phyloP scores from a whole-genome alignment of 2,113 vertebrate genomes.

The Salvelinus alpinus region DNA sequence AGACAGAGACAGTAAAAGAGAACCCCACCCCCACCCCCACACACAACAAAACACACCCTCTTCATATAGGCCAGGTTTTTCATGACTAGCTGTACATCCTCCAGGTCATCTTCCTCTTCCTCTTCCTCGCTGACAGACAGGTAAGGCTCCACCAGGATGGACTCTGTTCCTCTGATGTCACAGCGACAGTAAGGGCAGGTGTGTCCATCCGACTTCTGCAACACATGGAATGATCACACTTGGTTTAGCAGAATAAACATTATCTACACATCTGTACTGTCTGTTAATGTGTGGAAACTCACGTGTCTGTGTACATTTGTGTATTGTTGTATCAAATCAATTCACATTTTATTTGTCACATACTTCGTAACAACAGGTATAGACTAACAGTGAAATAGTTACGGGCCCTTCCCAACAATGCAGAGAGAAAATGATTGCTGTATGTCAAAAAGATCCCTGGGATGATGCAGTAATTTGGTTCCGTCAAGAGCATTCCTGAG shows the following conservation, averaged over 20 bases:
- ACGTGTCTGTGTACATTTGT: neutral
- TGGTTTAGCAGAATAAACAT: too few species aligned
- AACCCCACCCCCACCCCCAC: too few species aligned
- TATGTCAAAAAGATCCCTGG: neutral
- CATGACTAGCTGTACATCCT: slow-evolving; percentile 73
- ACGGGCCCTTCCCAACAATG: too few species aligned
- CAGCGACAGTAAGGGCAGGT: slow-evolving; percentile 87
- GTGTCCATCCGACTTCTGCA: slow-evolving; percentile 75
- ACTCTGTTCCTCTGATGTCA: slow-evolving; percentile 77
- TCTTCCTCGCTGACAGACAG: neutral
- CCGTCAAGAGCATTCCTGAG: neutral
- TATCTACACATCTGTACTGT: neutral
- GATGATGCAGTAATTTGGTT: neutral
- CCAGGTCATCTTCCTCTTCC: slow-evolving; percentile 69
- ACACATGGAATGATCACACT: neutral
- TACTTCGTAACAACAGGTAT: too few species aligned
- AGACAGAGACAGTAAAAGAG: neutral
- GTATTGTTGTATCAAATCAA: neutral
- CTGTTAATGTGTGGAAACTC: neutral
- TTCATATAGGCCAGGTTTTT: slow-evolving; percentile 68
- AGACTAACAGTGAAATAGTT: too few species aligned
- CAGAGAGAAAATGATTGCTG: too few species aligned
- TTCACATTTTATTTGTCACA: too few species aligned
- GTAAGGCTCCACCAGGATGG: slow-evolving; percentile 68
- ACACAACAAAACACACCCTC: slow-evolving; percentile 45